Evolutionary conservation across 2,888 invertebrate species (phyloP), one percentile per base, ranked within the genome.

Genomic region (Cryptocephalus primarius): DNA sequence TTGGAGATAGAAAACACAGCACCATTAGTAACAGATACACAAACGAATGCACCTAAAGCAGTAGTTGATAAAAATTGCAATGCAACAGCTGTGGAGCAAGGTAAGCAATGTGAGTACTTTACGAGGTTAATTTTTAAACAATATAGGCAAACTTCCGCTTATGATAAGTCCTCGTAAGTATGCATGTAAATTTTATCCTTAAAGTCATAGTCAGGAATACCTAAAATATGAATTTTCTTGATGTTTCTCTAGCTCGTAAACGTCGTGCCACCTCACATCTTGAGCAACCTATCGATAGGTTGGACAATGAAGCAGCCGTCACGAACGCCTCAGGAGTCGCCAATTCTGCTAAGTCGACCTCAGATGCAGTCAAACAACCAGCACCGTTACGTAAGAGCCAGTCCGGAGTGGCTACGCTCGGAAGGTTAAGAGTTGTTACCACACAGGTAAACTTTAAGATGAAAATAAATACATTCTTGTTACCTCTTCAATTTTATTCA

Each of bases 381-480:
- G 60, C 65, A 33, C 69, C 70, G 6, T 53, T 71, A 31, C 61
- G 71, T 33, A 71, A 71, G 55, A 66, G 66, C 45, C 69, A 70
- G 40, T 72, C 68, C 55, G 79, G 78, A 0, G 82, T 83, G 0
- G 81, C 85, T 8, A 84, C 85, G 0, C 74, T 86, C 59, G 86
- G 85, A 0, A 74, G 87, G 0, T 70, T 87, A 39, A 76, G 87
- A 8, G 86, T 86, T 8, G 79, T 83, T 38, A 79, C 81, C 12
- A 59, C 62, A 4, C 36, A n/a, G 22, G 22, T 22, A 22, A 22
- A 22, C 2, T 22, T 2, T 2, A 22, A 22, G 6, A 22, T 22
- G 3, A 22, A 22, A 22, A 22, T 22, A 4, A 22, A 22, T 22
- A 6, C 22, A 22, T 22, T 22, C n/a, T 22, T 22, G 22, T 22